Percentiles rank a stretch among this genome's conserved stretches.
These are phyloP conservation scores for Anseranas semipalmata DNA, from an alignment of 2,113 vertebrate species.

Conservation along the genomic window DNA sequence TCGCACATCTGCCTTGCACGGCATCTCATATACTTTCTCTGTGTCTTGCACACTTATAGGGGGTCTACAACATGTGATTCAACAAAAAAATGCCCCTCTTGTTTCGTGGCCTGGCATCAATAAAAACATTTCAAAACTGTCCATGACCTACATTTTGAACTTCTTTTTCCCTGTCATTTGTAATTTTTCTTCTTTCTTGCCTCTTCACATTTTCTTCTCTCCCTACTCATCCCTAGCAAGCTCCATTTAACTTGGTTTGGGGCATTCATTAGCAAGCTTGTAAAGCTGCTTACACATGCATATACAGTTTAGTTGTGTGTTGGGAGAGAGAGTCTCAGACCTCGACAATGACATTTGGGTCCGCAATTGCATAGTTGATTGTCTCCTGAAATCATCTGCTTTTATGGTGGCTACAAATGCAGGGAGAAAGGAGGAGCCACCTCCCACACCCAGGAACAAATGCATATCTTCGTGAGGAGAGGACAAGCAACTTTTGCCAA, in stretches of 20 bases:
- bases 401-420: background rate
- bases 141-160: background rate
- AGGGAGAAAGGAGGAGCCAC: background rate
- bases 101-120: background rate
- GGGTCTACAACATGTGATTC: background rate
- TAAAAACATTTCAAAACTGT: background rate
- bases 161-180: background rate
- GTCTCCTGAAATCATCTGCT: background rate
- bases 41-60: background rate
- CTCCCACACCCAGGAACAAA: slow-evolving; percentile 1
- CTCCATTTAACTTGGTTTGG: background rate
- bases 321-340: background rate
- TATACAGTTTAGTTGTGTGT: background rate
- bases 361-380: background rate
- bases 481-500: background rate
- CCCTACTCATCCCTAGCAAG: background rate
- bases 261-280: background rate
- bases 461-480: background rate
- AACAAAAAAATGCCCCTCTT: background rate
- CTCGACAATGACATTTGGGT: background rate
- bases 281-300: background rate
- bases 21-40: background rate
- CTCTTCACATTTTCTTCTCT: background rate
- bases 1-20: background rate
- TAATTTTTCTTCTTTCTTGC: background rate